These are phyloP conservation scores for Trichoplusia ni DNA, from an alignment of 1,140 invertebrate species.

Conservation along the genomic window DNA sequence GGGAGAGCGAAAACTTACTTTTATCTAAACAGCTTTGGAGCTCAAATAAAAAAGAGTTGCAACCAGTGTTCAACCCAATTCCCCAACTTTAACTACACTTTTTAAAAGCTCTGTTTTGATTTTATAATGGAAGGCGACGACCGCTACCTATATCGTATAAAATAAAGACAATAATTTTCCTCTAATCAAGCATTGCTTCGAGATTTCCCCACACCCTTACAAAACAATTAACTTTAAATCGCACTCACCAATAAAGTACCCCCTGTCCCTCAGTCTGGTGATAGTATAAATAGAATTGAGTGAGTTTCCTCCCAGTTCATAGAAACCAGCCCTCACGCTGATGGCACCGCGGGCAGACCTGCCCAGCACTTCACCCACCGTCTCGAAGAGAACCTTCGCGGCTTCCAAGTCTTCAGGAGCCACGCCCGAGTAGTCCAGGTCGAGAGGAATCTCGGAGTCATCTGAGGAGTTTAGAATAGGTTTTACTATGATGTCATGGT, in stretches of 20 bases:
- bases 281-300: conserved; percentile 92
- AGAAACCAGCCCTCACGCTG: conserved; percentile 87
- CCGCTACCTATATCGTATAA: no score
- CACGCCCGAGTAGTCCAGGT: conserved; percentile 85
- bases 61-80: no score
- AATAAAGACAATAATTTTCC: no score
- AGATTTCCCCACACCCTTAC: no score
- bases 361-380: conserved; percentile 86
- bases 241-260: conserved; percentile 87
- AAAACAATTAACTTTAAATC: neutral
- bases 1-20: no score
- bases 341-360: conserved; percentile 82
- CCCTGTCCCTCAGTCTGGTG: conserved; percentile 88
- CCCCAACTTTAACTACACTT: no score
- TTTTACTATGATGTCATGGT: neutral
- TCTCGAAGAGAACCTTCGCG: conserved; percentile 87
- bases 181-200: no score
- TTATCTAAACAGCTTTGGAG: no score
- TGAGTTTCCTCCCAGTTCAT: conserved; percentile 92
- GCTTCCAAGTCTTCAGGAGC: conserved; percentile 82
- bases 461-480: conserved; percentile 70
- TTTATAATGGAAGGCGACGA: no score
- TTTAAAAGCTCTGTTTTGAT: no score
- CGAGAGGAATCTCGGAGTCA: conserved; percentile 65
- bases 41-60: no score